A percentile compares a stretch with the other conserved stretches of the same genome.
These are phyloP conservation scores for Pogonocichla stellata DNA, from an alignment of 2,113 vertebrate species.

Conservation along the genomic window DNA sequence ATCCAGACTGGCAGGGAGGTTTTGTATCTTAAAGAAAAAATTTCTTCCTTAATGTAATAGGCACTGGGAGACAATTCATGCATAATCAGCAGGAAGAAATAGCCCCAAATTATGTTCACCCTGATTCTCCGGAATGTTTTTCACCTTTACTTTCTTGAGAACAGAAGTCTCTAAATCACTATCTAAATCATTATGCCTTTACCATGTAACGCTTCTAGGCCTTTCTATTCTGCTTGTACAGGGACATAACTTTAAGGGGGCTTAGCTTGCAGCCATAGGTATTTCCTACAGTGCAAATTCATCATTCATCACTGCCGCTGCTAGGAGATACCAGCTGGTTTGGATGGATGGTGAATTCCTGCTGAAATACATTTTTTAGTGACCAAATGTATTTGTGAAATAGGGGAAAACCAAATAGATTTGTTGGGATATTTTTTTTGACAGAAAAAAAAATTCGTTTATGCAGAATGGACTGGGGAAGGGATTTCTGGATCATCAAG, in stretches of 20 bases:
- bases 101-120: background rate
- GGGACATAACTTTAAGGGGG: background rate
- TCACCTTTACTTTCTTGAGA: background rate
- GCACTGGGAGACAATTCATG: background rate
- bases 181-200: background rate
- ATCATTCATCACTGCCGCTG: background rate
- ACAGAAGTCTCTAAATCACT: background rate
- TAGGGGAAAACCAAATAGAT: background rate
- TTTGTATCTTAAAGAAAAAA: background rate
- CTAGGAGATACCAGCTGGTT: background rate
- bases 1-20: background rate
- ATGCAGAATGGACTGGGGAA: background rate
- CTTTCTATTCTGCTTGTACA: background rate
- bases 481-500: background rate
- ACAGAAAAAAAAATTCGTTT: background rate
- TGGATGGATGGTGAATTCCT: background rate
- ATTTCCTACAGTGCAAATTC: background rate
- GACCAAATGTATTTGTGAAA: background rate
- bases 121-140: background rate
- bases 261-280: background rate
- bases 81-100: background rate
- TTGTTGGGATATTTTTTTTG: background rate
- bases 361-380: background rate
- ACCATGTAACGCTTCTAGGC: background rate
- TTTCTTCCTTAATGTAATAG: background rate